Percentiles rank a stretch among this genome's conserved stretches.
phyloP scores from a whole-genome alignment of 1,140 invertebrate species.

The Marisa cornuarietis region DNA sequence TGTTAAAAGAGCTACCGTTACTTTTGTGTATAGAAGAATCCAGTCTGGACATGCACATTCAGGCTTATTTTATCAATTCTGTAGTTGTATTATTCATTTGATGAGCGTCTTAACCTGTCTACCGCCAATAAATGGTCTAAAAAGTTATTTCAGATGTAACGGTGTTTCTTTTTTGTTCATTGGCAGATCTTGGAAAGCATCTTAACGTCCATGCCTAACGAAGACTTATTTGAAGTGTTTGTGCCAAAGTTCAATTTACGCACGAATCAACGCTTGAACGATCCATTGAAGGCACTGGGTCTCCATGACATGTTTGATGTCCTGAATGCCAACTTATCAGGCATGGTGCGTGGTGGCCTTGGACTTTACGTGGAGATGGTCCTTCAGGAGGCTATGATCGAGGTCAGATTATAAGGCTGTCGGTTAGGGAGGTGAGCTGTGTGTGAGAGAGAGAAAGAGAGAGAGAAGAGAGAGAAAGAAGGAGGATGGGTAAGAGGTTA shows the following conservation, averaged over 20 bases:
- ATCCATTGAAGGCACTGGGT: neutral
- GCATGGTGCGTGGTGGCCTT: neutral
- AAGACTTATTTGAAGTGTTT: neutral
- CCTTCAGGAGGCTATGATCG: slow-evolving; percentile 15
- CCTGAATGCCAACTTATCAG: neutral
- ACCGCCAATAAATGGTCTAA: too few species aligned
- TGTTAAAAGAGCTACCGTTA: too few species aligned
- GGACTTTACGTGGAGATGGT: neutral
- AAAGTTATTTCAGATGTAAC: too few species aligned
- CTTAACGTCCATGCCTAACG: neutral
- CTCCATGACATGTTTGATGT: neutral
- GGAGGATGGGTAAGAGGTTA: too few species aligned
- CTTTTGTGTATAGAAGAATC: too few species aligned
- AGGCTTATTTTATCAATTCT: too few species aligned
- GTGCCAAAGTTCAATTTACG: slow-evolving; percentile 14
- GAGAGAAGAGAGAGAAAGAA: too few species aligned
- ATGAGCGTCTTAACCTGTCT: too few species aligned
- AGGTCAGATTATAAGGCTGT: neutral
- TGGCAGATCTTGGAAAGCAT: neutral
- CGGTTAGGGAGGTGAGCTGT: too few species aligned
- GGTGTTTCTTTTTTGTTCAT: neutral
- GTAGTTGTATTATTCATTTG: too few species aligned
- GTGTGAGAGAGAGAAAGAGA: too few species aligned
- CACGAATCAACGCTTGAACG: neutral
- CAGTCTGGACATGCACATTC: too few species aligned